A percentile compares a stretch with the other conserved stretches of the same genome.
These are phyloP conservation scores for Ephydatia muelleri DNA, from an alignment of 37 sponge, comb jelly and placozoan genomes.

Conservation along the genomic window DNA sequence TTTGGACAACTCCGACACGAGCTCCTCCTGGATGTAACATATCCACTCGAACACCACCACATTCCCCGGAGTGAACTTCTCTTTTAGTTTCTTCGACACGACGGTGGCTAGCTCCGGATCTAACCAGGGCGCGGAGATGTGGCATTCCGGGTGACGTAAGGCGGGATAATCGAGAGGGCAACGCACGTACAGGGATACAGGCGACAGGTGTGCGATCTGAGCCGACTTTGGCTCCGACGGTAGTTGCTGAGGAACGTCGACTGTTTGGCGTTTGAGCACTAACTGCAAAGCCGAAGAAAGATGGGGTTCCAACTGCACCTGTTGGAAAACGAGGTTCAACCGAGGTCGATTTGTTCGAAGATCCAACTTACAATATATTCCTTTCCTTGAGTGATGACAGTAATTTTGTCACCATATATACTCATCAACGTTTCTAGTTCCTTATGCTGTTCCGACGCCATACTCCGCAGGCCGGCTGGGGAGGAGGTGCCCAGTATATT, in stretches of 20 bases:
- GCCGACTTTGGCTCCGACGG: background rate
- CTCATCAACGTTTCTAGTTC: slow-evolving; percentile 50
- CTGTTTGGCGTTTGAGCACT: background rate
- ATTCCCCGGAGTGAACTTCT: slow-evolving; percentile 52
- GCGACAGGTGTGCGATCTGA: slow-evolving; percentile 57
- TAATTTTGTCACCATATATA: slow-evolving; percentile 39
- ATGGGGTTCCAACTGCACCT: background rate
- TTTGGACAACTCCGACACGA: slow-evolving; percentile 23
- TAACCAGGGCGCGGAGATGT: slow-evolving; percentile 64
- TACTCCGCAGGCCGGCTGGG: slow-evolving; percentile 9
- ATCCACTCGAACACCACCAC: slow-evolving; percentile 67
- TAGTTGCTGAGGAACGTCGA: background rate
- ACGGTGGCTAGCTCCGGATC: slow-evolving; percentile 16
- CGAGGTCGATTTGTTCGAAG: background rate
- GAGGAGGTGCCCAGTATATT: background rate
- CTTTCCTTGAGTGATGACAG: slow-evolving; percentile 21
- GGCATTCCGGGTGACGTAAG: slow-evolving; percentile 39
- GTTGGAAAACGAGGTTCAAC: background rate
- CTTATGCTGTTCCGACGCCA: slow-evolving; percentile 9
- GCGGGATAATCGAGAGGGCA: slow-evolving; percentile 67
- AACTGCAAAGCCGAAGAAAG: background rate
- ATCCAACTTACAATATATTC: slow-evolving; percentile 37
- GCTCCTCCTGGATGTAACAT: slow-evolving; percentile 41
- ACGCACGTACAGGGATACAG: slow-evolving; percentile 43
- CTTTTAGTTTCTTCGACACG: slow-evolving; percentile 21